phyloP scores from a whole-genome alignment of 2,797 vertebrate genomes.

The Malurus leucopterus region DNA sequence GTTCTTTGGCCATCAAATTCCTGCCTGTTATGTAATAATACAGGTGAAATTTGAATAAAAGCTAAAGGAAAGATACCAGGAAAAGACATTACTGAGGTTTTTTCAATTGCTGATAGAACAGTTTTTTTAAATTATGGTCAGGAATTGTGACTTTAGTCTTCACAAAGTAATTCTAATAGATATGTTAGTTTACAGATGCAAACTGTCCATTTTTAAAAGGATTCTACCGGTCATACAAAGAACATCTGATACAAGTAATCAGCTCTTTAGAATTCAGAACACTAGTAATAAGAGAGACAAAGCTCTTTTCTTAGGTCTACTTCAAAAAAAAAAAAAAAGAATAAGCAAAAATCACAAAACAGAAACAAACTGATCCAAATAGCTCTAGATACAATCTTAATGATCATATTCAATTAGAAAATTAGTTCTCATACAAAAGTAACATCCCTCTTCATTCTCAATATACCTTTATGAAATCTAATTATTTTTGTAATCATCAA shows the following conservation, averaged over 20 bases:
- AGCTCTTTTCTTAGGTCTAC: background rate
- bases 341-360: background rate
- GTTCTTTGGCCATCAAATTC: background rate
- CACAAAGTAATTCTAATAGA: background rate
- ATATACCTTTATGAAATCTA: background rate
- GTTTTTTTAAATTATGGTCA: background rate
- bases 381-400: background rate
- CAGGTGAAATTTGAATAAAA: background rate
- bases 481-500: background rate
- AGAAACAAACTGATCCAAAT: background rate
- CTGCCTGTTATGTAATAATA: background rate
- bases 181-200: background rate
- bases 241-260: background rate
- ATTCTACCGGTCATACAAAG: background rate
- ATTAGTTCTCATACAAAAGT: background rate
- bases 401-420: background rate
- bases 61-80: background rate
- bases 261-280: background rate
- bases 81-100: accelerated
- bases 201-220: background rate
- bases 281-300: background rate
- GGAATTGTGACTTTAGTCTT: background rate
- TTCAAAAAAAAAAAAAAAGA: background rate
- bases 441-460: background rate
- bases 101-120: background rate